Base-by-base conservation (phyloP, 2,888 invertebrate genomes). In the Dasypolia templi region DNA sequence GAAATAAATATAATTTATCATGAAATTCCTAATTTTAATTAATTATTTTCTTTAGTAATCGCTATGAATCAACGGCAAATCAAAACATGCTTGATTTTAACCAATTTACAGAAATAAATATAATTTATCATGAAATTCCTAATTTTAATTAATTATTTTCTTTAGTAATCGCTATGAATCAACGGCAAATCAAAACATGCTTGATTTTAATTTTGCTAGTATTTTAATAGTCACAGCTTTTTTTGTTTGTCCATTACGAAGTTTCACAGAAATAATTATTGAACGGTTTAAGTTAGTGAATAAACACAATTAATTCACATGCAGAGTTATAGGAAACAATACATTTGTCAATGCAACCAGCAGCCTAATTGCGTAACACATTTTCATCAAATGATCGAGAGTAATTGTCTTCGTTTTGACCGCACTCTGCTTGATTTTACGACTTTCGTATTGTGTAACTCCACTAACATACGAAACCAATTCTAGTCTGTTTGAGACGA, bases 331-430 rank as follows among this genome's bases (percentile, higher is more conserved):
- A 14, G 76, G 49, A n/a, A 32, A 55, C 35, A 39, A 58, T 79
- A 79, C 51, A 72, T 73, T 56, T 11, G 35, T 76, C 70, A 72
- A n/a, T 19, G 35, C 29, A n/a, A 51, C 55, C 14, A n/a, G n/a
- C n/a, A n/a, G n/a, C n/a, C n/a, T n/a, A n/a, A n/a, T n/a, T n/a
- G n/a, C n/a, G n/a, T n/a, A n/a, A n/a, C n/a, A n/a, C n/a, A n/a
- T n/a, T n/a, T n/a, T n/a, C n/a, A n/a, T n/a, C n/a, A n/a, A n/a
- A n/a, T n/a, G n/a, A n/a, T n/a, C n/a, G n/a, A n/a, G n/a, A n/a
- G n/a, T n/a, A n/a, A n/a, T n/a, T n/a, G n/a, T n/a, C n/a, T n/a
- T n/a, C n/a, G n/a, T n/a, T n/a, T n/a, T n/a, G n/a, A n/a, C n/a
- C n/a, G n/a, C n/a, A n/a, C n/a, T n/a, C n/a, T n/a, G n/a, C n/a